Percentiles rank a stretch among this genome's conserved stretches.
Conservation (phyloP, 30 jellyfish, hydroid and myxozoan genomes). For the Hydractinia symbiolongicarpus region DNA sequence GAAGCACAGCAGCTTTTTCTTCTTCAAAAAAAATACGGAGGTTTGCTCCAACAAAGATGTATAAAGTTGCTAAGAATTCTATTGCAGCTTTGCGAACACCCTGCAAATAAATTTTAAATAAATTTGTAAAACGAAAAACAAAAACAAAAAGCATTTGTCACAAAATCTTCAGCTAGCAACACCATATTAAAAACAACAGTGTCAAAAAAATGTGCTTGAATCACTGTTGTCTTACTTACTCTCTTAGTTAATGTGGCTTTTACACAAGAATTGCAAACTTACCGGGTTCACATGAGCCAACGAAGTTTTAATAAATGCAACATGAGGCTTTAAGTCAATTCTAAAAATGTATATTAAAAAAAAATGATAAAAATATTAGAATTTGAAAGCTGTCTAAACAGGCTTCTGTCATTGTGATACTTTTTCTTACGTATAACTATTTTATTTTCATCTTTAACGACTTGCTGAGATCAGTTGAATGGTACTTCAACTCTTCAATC, state of each 20-base stretch:
- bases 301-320: constrained; percentile 74
- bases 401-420: too few species aligned
- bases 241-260: too few species aligned
- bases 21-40: constrained; percentile 73
- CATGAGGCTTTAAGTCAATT: constrained; percentile 82
- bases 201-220: too few species aligned
- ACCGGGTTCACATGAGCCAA: constrained; percentile 75
- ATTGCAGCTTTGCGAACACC: constrained; percentile 73
- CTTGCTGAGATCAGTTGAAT: too few species aligned
- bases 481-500: too few species aligned
- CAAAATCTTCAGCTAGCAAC: too few species aligned
- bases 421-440: too few species aligned
- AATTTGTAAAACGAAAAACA: background rate
- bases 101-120: constrained; percentile 30
- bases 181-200: too few species aligned
- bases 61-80: constrained; percentile 57
- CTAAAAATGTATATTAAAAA: constrained; percentile 26
- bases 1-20: constrained; percentile 75
- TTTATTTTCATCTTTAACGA: too few species aligned
- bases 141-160: background rate
- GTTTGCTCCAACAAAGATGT: constrained; percentile 71
- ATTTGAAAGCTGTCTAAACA: background rate
- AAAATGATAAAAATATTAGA: background rate
- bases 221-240: too few species aligned
- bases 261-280: background rate